phyloP scores from a whole-genome alignment of 2,113 vertebrate genomes.

The Casuarius casuarius region DNA sequence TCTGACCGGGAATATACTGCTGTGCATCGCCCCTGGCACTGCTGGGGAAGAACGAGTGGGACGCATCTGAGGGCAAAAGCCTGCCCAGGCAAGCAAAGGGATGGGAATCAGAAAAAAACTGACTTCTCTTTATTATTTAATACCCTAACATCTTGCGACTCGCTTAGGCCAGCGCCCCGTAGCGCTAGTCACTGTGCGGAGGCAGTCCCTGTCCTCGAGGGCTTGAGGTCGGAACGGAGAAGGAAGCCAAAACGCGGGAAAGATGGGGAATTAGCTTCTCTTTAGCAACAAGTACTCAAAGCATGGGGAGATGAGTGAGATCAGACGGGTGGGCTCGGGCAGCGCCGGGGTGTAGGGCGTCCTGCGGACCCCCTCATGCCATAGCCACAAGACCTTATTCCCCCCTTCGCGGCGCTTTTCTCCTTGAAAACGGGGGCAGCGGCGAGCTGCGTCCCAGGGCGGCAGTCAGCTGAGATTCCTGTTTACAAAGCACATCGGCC shows the following conservation, averaged over 20 bases:
- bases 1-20: background rate
- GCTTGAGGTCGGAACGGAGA: background rate
- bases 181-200: background rate
- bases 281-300: background rate
- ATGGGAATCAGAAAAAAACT: background rate
- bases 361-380: background rate
- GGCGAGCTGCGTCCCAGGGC: background rate
- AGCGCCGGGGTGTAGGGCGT: background rate
- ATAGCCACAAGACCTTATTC: background rate
- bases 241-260: background rate
- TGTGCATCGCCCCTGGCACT: fast-evolving
- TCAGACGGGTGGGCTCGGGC: background rate
- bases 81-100: background rate
- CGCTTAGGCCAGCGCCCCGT: background rate
- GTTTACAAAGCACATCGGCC: background rate
- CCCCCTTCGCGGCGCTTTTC: background rate
- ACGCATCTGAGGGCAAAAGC: background rate
- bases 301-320: background rate
- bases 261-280: background rate
- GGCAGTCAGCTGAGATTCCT: background rate
- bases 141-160: background rate
- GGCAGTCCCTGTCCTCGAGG: background rate
- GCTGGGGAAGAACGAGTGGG: background rate
- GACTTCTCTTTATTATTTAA: background rate
- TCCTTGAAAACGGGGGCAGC: background rate